Conservation (phyloP, 2,113 vertebrate genomes). For the Clarias magur region DNA sequence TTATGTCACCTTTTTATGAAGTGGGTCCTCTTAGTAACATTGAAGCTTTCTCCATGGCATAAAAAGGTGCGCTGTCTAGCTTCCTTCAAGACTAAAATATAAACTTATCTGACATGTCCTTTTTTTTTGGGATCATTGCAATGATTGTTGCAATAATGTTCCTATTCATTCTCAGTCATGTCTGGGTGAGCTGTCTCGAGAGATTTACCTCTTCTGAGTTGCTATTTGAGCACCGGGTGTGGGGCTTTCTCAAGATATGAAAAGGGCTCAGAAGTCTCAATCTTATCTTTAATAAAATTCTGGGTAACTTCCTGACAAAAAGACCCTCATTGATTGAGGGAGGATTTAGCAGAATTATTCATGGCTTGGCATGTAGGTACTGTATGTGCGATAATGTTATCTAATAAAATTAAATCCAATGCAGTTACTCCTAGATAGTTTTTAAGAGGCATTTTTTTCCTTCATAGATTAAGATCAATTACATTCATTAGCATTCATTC, state of each 20-base stretch:
- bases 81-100: not conserved
- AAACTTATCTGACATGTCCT: not conserved
- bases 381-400: not conserved
- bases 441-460: not conserved
- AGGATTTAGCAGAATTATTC: not conserved
- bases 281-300: not conserved
- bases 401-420: not conserved
- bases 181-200: conserved; percentile 13
- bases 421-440: not conserved
- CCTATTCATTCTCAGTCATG: not conserved
- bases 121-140: not conserved
- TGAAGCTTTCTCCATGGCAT: not conserved
- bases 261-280: not conserved
- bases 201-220: not conserved
- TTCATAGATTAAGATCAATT: not conserved
- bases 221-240: not conserved
- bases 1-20: conserved; percentile 1
- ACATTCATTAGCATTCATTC: too few species aligned
- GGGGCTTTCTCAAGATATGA: not conserved
- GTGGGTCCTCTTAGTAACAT: conserved; percentile 7
- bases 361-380: not conserved
- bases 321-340: too few species aligned
- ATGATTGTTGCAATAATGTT: not conserved
- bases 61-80: not conserved
- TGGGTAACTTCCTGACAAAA: not conserved